Percentiles rank a stretch among this genome's conserved stretches.
phyloP scores from a whole-genome alignment of 53 echinoderm and acorn worm genomes.

The Henricia sp. region DNA sequence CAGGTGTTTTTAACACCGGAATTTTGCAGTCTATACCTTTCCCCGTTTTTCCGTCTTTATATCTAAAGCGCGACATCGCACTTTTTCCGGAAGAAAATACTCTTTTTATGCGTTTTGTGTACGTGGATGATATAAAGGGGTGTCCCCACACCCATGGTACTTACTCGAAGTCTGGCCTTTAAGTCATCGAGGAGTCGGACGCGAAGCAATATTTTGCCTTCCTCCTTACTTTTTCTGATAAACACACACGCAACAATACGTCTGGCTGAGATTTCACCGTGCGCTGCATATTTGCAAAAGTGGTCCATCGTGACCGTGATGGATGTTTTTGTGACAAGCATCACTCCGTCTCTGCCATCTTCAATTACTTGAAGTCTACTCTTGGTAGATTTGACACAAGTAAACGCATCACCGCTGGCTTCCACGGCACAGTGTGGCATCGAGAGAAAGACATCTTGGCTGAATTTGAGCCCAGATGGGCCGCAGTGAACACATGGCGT shows the following conservation, averaged over 20 bases:
- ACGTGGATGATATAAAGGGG: too few species aligned
- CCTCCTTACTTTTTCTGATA: neutral
- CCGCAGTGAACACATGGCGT: conserved; percentile 47
- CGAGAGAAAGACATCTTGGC: conserved; percentile 15
- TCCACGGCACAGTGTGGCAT: conserved; percentile 35
- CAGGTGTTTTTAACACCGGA: too few species aligned
- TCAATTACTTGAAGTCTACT: neutral
- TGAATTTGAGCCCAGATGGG: neutral
- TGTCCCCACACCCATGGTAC: too few species aligned
- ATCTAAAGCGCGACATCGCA: too few species aligned
- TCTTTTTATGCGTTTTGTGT: too few species aligned
- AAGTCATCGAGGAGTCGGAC: neutral
- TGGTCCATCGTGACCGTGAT: conserved; percentile 32
- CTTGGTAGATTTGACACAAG: neutral
- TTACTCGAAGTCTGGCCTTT: neutral
- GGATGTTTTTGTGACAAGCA: conserved; percentile 2
- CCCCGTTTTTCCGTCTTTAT: too few species aligned
- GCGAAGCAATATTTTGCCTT: neutral
- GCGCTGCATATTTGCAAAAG: conserved; percentile 31
- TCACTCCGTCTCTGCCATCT: conserved; percentile 9
- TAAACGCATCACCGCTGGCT: neutral
- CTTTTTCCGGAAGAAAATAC: too few species aligned
- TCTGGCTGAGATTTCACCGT: neutral
- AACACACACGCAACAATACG: neutral
- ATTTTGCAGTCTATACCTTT: too few species aligned